Conservation (phyloP, 2,113 vertebrate species). For the Bungarus multicinctus region DNA sequence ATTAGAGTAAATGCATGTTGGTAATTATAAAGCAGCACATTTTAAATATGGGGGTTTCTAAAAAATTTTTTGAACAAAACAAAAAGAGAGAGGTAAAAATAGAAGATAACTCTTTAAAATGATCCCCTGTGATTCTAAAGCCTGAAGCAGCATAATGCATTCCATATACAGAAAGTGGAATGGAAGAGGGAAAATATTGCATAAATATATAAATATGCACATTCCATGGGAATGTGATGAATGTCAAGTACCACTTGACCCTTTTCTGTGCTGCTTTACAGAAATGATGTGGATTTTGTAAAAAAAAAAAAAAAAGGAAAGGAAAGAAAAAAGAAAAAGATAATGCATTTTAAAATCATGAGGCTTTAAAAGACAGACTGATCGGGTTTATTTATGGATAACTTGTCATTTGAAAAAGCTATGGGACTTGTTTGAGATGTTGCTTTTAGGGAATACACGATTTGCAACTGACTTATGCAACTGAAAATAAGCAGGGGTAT, state of each 20-base stretch:
- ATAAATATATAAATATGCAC: constrained; percentile 10
- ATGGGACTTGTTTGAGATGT: neutral
- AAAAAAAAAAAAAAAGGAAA: neutral
- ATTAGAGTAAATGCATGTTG: constrained; percentile 65
- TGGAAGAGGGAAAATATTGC: neutral
- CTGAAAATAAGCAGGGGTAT: neutral
- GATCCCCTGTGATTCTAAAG: constrained; percentile 37
- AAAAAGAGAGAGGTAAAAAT: constrained; percentile 12
- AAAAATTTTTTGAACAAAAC: constrained; percentile 51
- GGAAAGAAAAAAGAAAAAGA: neutral
- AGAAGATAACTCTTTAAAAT: constrained; percentile 44
- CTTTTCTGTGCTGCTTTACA: constrained; percentile 44
- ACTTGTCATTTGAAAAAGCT: neutral
- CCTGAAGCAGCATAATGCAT: constrained; percentile 14
- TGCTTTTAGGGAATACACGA: neutral
- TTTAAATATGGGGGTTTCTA: constrained; percentile 57
- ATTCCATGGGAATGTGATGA: constrained; percentile 6
- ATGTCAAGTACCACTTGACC: constrained; percentile 34
- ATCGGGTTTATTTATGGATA: neutral
- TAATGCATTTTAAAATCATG: neutral
- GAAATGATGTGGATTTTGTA: constrained; percentile 29
- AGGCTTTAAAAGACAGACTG: neutral
- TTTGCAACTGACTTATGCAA: neutral
- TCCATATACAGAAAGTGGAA: neutral
- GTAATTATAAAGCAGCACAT: constrained; percentile 67